These are phyloP conservation scores for Adela reaumurella DNA, from an alignment of 2,888 invertebrate species.

Conservation along the genomic window DNA sequence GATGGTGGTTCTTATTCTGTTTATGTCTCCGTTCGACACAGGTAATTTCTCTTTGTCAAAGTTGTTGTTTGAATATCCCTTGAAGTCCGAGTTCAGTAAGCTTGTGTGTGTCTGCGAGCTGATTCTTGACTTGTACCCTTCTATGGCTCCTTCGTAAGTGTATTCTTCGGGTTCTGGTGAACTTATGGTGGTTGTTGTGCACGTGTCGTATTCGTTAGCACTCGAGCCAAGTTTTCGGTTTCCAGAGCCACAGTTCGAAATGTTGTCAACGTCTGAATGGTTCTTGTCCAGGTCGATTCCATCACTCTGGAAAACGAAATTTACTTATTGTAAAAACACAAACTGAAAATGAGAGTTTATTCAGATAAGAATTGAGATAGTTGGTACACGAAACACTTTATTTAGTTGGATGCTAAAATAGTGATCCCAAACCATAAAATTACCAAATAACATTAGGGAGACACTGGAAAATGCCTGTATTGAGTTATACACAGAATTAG, in stretches of 20 bases:
- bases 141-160: constrained; percentile 84
- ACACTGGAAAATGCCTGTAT: too few species aligned
- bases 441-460: too few species aligned
- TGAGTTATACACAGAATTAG: too few species aligned
- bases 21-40: constrained; percentile 29
- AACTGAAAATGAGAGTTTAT: constrained; percentile 2
- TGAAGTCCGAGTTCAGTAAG: constrained; percentile 22
- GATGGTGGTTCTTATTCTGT: constrained; percentile 46
- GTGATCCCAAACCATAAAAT: too few species aligned
- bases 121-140: constrained; percentile 78
- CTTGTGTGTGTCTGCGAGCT: constrained; percentile 56
- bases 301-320: constrained; percentile 52
- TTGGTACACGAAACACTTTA: too few species aligned
- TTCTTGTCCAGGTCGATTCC: constrained; percentile 55
- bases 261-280: constrained; percentile 50
- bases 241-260: constrained; percentile 38
- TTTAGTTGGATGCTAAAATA: too few species aligned
- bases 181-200: constrained; percentile 64
- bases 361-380: too few species aligned
- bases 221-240: constrained; percentile 49
- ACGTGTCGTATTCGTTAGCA: constrained; percentile 63
- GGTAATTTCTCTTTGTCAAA: constrained; percentile 40
- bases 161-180: constrained; percentile 75
- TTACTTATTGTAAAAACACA: too few species aligned
- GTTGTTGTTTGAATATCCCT: constrained; percentile 40